Percentiles rank a stretch among this genome's conserved stretches.
phyloP scores from a whole-genome alignment of 2,797 vertebrate species.

The Enteromius trimaculatus region DNA sequence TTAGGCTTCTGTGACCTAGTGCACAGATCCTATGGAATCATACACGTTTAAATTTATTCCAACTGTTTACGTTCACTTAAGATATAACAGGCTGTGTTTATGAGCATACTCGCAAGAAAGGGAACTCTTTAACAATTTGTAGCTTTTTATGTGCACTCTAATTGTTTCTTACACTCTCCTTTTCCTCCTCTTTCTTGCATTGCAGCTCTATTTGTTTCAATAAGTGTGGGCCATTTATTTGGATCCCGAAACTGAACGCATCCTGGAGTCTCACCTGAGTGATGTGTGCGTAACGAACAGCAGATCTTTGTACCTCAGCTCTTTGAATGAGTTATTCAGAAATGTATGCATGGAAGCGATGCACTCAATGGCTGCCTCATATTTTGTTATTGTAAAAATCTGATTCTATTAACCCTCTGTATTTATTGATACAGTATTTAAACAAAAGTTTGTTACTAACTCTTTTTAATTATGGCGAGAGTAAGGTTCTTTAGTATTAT shows the following conservation, averaged over 20 bases:
- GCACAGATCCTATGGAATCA: too few species aligned
- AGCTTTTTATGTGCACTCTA: too few species aligned
- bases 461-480: neutral
- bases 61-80: too few species aligned
- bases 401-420: neutral
- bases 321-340: neutral
- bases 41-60: too few species aligned
- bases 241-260: conserved; percentile 57
- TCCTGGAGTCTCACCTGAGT: neutral
- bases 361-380: neutral
- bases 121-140: too few species aligned
- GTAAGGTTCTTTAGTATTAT: neutral
- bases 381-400: neutral
- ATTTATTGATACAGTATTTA: neutral
- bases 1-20: too few species aligned
- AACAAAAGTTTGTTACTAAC: neutral
- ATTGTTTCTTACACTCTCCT: neutral
- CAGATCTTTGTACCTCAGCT: neutral
- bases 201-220: conserved; percentile 75
- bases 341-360: neutral
- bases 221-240: conserved; percentile 68
- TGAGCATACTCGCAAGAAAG: too few species aligned
- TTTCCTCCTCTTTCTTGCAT: conserved; percentile 7
- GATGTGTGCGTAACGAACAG: neutral
- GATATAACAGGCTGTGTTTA: too few species aligned